A percentile compares a stretch with the other conserved stretches of the same genome.
Conservation (phyloP, 2,797 vertebrate genomes). For the Sebastes miniatus region DNA sequence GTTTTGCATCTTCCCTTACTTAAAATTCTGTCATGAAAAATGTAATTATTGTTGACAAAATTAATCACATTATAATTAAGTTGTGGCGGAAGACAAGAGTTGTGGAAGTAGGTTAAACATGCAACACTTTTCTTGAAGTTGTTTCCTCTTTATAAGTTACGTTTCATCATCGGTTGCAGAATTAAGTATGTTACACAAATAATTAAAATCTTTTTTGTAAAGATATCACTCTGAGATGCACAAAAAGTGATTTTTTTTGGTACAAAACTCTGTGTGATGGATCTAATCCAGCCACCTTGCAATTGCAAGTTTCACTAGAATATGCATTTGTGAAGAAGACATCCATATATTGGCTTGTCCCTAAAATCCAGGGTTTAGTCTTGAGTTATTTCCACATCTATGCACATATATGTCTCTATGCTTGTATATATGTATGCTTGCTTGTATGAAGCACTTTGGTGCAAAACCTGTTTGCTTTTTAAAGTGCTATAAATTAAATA, state of each 20-base stretch:
- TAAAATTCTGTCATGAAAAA: slow-evolving; percentile 76
- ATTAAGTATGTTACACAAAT: not conserved
- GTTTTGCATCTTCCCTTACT: slow-evolving; percentile 67
- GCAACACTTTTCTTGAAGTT: slow-evolving; percentile 21
- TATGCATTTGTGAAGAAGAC: not conserved
- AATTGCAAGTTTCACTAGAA: not conserved
- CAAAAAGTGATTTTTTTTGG: not conserved
- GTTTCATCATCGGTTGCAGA: not conserved
- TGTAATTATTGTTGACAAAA: slow-evolving; percentile 77
- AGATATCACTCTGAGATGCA: too few species aligned
- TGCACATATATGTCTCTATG: too few species aligned
- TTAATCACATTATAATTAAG: slow-evolving; percentile 68
- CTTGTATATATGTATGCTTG: too few species aligned
- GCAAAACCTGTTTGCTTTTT: too few species aligned
- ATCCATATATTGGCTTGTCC: not conserved
- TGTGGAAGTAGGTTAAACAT: slow-evolving; percentile 46
- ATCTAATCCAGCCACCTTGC: not conserved
- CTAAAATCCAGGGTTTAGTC: not conserved
- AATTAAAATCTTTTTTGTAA: not conserved
- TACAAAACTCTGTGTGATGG: not conserved
- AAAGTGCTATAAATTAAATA: too few species aligned
- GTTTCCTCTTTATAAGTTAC: not conserved
- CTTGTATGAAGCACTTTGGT: too few species aligned
- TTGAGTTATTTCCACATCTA: too few species aligned
- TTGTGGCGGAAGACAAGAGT: slow-evolving; percentile 33